Base-by-base conservation (phyloP, 30 jellyfish, hydroid and myxozoan species). In the Morbakka virulenta region DNA sequence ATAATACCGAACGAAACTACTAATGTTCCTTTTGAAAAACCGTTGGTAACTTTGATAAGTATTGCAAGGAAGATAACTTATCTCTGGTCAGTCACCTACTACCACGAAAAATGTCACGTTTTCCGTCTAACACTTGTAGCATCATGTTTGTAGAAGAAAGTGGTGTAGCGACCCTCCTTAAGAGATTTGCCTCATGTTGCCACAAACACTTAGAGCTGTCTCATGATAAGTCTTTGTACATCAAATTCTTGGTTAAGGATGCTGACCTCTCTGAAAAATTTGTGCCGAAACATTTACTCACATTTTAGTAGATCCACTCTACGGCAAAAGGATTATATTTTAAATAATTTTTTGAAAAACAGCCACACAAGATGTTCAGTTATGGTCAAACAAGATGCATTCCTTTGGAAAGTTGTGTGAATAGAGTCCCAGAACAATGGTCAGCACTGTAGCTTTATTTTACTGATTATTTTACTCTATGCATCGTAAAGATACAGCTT, bases 371-470 rank as follows among this genome's bases (percentile, higher is more conserved):
- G 27, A 52, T 76, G 36, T 72, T 76, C 34, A 76, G 87, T 79
- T 57, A 21, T 33, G 87, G 87, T 31, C 87, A 76, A 41, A 76
- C 87, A 31, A 57, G 87, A 52, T 76, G 87, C 79, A 47, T 76
- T 28, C 61, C 66, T n/a, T 30, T 76, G 79, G 78, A 76, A 61
- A 61, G 81, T 20, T 72, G 84, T 20, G 31, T 72, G n/a, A 12
- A 27, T n/a, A 72, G 74, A 50, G 32, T 72, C 21, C 31, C 51
- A 28, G 84, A 72, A 57, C 76, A 72, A 72, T 72, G 84, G 84
- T 57, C 77, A 23, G 84, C 84, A 12, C 73, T 72, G 26, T 53
- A 41, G 76, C 57, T 72, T 28, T 72, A 51, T 61, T 72, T 72
- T 22, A 72, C 76, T 4, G 73, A 72, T 25, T 72, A 34, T 49